Evolutionary conservation across 2,113 vertebrate species (phyloP).

Genomic region (Enhydra lutris): DNA sequence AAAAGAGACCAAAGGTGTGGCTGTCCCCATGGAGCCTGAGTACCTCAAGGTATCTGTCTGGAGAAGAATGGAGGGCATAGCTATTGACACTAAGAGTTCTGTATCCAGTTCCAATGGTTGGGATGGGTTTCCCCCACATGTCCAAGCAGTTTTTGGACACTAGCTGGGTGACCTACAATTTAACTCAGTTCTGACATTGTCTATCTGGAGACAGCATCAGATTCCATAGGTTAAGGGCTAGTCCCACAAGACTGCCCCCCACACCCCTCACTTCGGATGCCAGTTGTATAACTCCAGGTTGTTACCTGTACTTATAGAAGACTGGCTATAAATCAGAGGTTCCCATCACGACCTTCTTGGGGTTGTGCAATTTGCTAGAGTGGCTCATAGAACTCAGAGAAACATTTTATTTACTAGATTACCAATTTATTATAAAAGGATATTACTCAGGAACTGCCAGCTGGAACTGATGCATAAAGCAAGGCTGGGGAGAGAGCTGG

Average conservation of each 20-base stretch:
- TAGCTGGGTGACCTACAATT: neutral
- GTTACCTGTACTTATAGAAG: neutral
- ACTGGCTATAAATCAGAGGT: neutral
- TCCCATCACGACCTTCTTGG: neutral
- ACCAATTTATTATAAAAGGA: neutral
- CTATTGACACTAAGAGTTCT: neutral
- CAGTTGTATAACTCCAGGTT: too few relatives aligned
- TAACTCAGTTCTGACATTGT: neutral
- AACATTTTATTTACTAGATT: neutral
- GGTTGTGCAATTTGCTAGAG: neutral
- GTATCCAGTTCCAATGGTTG: neutral
- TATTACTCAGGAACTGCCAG: neutral
- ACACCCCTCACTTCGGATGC: neutral
- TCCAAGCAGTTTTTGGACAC: neutral
- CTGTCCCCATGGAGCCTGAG: neutral
- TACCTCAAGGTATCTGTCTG: neutral
- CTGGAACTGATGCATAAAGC: too few relatives aligned
- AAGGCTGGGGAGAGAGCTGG: neutral
- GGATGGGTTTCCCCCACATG: too few relatives aligned
- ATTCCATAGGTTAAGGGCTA: neutral
- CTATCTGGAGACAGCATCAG: neutral
- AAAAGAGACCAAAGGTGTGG: neutral
- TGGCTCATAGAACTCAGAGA: neutral
- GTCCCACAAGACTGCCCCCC: neutral
- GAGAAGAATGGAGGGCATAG: neutral